Conservation (phyloP, 2,113 vertebrate genomes). For the Delphinus delphis region DNA sequence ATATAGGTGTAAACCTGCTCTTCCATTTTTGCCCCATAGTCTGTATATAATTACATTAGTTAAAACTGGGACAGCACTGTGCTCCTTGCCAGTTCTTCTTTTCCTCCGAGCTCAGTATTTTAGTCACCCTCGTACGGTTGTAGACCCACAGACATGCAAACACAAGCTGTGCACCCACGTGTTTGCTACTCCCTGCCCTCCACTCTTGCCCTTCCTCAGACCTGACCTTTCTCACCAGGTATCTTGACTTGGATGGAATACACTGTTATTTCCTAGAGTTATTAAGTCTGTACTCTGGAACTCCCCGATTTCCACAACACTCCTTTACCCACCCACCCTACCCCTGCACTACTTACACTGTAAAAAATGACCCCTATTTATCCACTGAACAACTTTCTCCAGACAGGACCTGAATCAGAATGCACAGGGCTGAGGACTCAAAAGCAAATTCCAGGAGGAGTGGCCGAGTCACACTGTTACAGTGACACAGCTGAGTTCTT, state of each 20-base stretch:
- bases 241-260: neutral
- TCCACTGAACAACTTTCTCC: neutral
- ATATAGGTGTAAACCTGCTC: neutral
- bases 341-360: neutral
- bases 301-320: neutral
- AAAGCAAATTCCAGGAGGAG: neutral
- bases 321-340: neutral
- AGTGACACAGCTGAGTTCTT: neutral
- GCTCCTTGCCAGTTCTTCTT: neutral
- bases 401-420: neutral
- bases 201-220: neutral
- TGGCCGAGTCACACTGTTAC: neutral
- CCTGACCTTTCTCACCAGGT: neutral
- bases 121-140: neutral
- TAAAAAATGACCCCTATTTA: neutral
- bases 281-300: neutral
- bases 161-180: neutral
- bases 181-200: neutral
- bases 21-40: neutral
- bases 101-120: neutral
- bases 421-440: neutral
- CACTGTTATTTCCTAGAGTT: neutral
- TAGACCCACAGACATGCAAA: neutral
- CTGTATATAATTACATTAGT: neutral
- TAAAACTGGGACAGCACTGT: neutral